Base-by-base conservation (phyloP, 2,113 vertebrate genomes). In the Ornithorhynchus anatinus region DNA sequence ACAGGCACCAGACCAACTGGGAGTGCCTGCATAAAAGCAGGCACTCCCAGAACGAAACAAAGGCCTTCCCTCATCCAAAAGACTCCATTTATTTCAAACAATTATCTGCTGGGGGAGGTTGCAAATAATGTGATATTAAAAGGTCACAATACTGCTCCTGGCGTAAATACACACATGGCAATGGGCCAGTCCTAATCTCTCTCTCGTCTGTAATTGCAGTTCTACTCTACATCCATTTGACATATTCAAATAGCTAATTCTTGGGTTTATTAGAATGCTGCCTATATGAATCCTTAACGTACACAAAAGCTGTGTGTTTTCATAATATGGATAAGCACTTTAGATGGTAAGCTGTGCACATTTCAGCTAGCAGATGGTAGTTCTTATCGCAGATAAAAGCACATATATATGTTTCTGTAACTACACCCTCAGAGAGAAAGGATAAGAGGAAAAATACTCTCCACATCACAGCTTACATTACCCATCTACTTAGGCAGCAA, bases 261-360 rank as follows among this genome's bases (percentile, higher is more conserved):
- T 73, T 80, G 72, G 69, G 64, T 83, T 89, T 90, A 91, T 93
- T 91, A 92, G 90, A 85, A 88, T 79, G 75, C 73, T 62, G 76
- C 75, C 89, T 88, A 89, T 85, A 88, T 74, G 67, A 71, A 68
- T 84, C 84, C 82, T 74, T 77, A 82, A 88, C 85, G 74, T 90
- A 92, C 88, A 92, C 87, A 93, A 91, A 94, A 90, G 87, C 91
- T 92, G 90, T 91, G 84, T 92, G 90, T 93, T 94, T 94, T 92
- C 79, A 77, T 75, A 91, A 88, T 87, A 77, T 92, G 81, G 87
- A 67, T 90, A 89, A 91, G 78, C 75, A 80, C 60, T 84, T 85
- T 64, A 87, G 89, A 88, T 69, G 71, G 81, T 89, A 89, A 92
- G 75, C 88, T 91, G 87, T 77, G 82, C 85, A 82, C 80, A 91